phyloP scores from a whole-genome alignment of 2,888 invertebrate genomes.

The Drosophila kuntzei region DNA sequence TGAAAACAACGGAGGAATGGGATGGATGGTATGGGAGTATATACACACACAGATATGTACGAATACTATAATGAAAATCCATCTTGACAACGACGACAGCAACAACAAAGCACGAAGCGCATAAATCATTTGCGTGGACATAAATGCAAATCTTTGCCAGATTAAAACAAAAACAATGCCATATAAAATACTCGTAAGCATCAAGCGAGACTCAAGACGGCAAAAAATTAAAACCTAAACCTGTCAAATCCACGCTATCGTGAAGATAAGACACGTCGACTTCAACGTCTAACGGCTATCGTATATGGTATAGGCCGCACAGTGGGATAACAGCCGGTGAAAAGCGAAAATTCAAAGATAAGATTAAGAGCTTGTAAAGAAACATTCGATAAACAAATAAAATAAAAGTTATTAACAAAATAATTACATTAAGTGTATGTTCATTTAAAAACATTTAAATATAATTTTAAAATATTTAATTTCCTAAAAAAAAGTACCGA shows the following conservation, averaged over 20 bases:
- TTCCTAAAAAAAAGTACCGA: too few species aligned
- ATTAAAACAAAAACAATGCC: slow-evolving; percentile 72
- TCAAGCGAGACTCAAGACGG: slow-evolving; percentile 44
- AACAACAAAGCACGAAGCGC: slow-evolving; percentile 41
- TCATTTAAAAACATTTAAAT: not conserved
- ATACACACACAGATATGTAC: not conserved
- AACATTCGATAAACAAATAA: not conserved
- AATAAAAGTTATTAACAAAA: not conserved
- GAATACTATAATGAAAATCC: slow-evolving; percentile 58
- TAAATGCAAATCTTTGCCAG: slow-evolving; percentile 77
- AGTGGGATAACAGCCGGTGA: not conserved
- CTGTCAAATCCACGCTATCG: slow-evolving; percentile 73
- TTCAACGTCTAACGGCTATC: slow-evolving; percentile 42
- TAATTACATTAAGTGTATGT: not conserved
- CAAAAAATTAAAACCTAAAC: slow-evolving; percentile 67
- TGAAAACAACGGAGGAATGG: slow-evolving; percentile 37
- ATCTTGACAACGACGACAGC: slow-evolving; percentile 56
- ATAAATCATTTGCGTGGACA: slow-evolving; percentile 76
- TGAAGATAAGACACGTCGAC: slow-evolving; percentile 61
- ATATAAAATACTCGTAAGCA: slow-evolving; percentile 42
- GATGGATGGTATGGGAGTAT: slow-evolving; percentile 5
- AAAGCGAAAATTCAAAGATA: not conserved
- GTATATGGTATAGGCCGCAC: slow-evolving; percentile 18
- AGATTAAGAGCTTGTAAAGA: not conserved
- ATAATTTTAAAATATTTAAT: not conserved